Evolutionary conservation across 2,113 vertebrate genomes (phyloP), one percentile per base, ranked within the genome.

Genomic region (Protobothrops mucrosquamatus): DNA sequence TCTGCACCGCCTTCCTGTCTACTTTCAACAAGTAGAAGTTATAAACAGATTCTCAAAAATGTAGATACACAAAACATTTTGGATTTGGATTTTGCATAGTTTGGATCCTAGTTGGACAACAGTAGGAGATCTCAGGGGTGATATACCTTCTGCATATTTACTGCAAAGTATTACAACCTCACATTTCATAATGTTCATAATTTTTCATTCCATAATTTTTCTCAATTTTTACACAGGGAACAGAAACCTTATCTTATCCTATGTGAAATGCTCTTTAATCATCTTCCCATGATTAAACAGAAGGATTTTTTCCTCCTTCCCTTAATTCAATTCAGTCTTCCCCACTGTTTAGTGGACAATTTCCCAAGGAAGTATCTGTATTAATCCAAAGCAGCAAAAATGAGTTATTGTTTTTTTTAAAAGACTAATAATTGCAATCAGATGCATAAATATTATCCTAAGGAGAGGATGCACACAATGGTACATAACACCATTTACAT

Each of bases 281-380:
- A 61, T 29, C 29, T 88, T 34, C 2, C 43, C 43, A 64, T n/a
- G 6, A 64, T 90, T 48, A 15, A 9, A 18, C 43, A 26, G 23
- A 43, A 64, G 0, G 46, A 10, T 3, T 88, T 3, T n/a, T 0
- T 1, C 24, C 9, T 0, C 8, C 24, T 9, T 39, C 24, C 39
- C 56, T 29, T 69, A 15, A 74, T 34, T 34, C 14, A 69, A 69
- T 6, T 6, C 69, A 74, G n/a, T 74, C 69, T 39, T 20, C 69
- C n/a, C n/a, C 15, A 39, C 6, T 74, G 15, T 20, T 74, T 74
- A 39, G 2, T 64, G 59, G 24, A 29, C 24, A 26, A 29, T 74
- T 74, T 34, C n/a, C 15, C 64, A 74, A 64, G 59, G 10, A 74
- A 7, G 5, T 34, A 34, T 39, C 69, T 74, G 6, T 34, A 14